phyloP scores from a whole-genome alignment of 2,888 invertebrate genomes.

The Alcis repandata region DNA sequence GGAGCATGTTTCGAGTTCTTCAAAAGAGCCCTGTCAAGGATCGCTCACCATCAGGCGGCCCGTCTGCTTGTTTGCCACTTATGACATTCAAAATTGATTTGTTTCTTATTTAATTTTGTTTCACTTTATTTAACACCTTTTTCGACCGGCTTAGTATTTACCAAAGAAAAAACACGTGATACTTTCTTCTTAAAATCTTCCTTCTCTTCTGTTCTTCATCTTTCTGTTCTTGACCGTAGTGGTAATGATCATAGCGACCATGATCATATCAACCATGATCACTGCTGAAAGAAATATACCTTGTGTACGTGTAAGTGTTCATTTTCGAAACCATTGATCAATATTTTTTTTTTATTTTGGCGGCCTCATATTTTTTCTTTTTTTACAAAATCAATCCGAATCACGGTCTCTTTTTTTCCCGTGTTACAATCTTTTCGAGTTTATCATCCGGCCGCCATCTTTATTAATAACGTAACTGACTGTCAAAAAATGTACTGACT shows the following conservation, averaged over 20 bases:
- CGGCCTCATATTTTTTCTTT: slow-evolving; percentile 67
- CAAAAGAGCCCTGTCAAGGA: no score
- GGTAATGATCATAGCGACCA: no score
- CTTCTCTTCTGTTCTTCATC: not conserved
- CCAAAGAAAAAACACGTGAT: not conserved
- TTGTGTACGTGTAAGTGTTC: slow-evolving; percentile 2
- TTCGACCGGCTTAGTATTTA: not conserved
- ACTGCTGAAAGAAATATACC: slow-evolving; percentile 20
- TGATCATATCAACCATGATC: not conserved
- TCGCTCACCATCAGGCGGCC: no score
- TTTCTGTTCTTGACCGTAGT: not conserved
- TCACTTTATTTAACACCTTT: no score
- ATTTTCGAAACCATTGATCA: slow-evolving; percentile 60
- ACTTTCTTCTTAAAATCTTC: not conserved
- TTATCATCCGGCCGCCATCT: slow-evolving; percentile 63
- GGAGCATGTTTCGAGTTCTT: no score
- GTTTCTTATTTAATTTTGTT: no score
- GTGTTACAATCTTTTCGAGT: slow-evolving; percentile 67
- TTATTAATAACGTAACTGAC: slow-evolving; percentile 70
- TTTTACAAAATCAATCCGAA: slow-evolving; percentile 71
- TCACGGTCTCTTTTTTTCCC: slow-evolving; percentile 80
- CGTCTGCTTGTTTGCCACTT: no score
- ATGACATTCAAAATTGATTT: no score
- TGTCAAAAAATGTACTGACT: slow-evolving; percentile 77
- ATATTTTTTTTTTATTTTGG: slow-evolving; percentile 72